Evolutionary conservation across 2,797 vertebrate genomes (phyloP), one percentile per base, ranked within the genome.

Genomic region (Acrossocheilus fasciatus): DNA sequence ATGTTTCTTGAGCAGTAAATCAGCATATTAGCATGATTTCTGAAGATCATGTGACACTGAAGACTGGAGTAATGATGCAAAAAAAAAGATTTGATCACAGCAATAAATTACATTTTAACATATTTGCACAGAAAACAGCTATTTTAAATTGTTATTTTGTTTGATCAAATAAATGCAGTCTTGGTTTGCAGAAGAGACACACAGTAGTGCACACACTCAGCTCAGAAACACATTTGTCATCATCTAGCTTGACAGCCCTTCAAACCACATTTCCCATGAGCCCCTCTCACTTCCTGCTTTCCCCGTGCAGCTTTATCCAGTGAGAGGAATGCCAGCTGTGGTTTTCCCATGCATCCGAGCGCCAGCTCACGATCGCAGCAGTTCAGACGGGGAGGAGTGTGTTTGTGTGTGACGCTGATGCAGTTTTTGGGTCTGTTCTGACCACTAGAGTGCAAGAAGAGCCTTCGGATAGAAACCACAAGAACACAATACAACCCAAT

Each of bases 261-360:
- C n/a, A 39, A 72, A 88, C 81, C 73, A 81, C 85, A 80, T 36
- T 84, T 81, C 84, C 88, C 74, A 83, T 88, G 66, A 87, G 26
- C 47, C 17, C 12, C 15, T 54, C 45, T 78, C 64, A 36, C 15
- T 77, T 73, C 78, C 72, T 68, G 50, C 62, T 39, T 62, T 64
- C 43, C 30, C 6, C 64, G 45, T 85, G 59, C 86, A 87, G 89
- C 86, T 89, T 88, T 54, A 84, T 59, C 81, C 66, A 59, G 74
- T 86, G 77, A 81, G 17, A 20, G 34, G 47, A 79, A 20, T 54
- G 57, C 52, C 80, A 84, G 54, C 64, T 57, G 57, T 68, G 66
- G 73, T 59, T 87, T 87, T 89, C 87, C 84, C 88, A 87, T 87
- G 78, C 54, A 77, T 70, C 79, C 18, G 45, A 23, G 54, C 15